Base-by-base conservation (phyloP, 2,113 vertebrate species). In the Chaetops frenatus region DNA sequence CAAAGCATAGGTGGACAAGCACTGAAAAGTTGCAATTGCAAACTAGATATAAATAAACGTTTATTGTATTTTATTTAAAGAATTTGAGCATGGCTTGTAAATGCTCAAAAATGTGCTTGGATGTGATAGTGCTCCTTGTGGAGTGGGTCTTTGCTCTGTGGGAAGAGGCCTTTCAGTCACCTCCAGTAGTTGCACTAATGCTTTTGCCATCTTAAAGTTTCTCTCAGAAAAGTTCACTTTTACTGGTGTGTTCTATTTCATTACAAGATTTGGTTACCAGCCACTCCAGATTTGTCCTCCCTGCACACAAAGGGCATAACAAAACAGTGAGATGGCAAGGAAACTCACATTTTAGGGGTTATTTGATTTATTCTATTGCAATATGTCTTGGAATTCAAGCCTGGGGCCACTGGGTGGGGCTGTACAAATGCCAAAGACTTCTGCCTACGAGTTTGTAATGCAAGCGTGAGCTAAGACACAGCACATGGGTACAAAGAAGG, bases 331-430 rank as follows among this genome's bases (percentile, higher is more conserved):
- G 23, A 42, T 76, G 19, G 82, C 38, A 74, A 42, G 45, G 53
- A 73, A 66, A 19, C 1, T 0, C 9, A 2, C 40, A 8, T n/a
- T 48, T 73, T 36, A 11, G 35, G 3, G 1, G 1, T 42, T 50
- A 18, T 57, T 67, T 89, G 54, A 29, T 67, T 90, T 79, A 47
- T 14, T 36, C 1, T 15, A 33, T 42, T 70, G 29, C 11, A 22
- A 3, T 35, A 8, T 74, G 35, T 54, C 54, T 35, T 80, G 58
- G 57, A 85, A 76, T 88, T 90, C 36, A 82, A 76, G 35, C 23
- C 45, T 82, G 38, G 40, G 31, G 57, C 50, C 61, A 11, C 90
- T 71, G 88, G n/a, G 50, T 94, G 73, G 81, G 81, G 47, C 69
- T 84, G 64, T 73, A 47, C 54, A 91, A 91, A 94, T 73, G n/a